Conservation (phyloP, 1,140 invertebrate genomes). For the Drosophila pachea region DNA sequence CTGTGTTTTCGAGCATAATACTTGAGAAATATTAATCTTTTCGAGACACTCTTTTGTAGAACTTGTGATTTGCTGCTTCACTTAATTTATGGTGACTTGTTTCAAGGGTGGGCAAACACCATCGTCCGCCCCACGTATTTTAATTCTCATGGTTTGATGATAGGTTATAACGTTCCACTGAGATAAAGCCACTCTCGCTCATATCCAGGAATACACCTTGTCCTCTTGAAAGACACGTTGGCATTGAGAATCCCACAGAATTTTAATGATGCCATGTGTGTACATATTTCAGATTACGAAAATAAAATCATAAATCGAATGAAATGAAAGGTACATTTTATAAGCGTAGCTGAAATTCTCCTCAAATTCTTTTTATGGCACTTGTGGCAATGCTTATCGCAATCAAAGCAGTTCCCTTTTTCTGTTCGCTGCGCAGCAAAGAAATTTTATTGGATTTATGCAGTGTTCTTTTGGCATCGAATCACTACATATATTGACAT, state of each 20-base stretch:
- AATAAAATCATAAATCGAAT: conserved; percentile 35
- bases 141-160: not conserved
- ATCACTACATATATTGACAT: too few species aligned
- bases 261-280: conserved; percentile 4
- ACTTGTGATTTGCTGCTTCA: conserved; percentile 53
- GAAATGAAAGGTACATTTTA: conserved; percentile 5
- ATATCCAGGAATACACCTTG: not conserved
- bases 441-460: too few species aligned
- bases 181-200: too few species aligned
- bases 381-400: not conserved
- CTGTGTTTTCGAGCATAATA: too few species aligned
- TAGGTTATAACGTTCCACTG: not conserved
- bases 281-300: conserved; percentile 19
- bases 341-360: not conserved
- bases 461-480: too few species aligned
- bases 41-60: conserved; percentile 52
- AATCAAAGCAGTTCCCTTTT: not conserved
- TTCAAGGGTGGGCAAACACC: not conserved
- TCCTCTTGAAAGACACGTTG: conserved; percentile 1
- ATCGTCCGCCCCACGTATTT: not conserved
- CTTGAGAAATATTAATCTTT: conserved; percentile 1
- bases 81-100: conserved; percentile 44
- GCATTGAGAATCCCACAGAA: not conserved
- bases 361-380: too few species aligned
- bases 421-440: too few species aligned